Percentiles rank a stretch among this genome's conserved stretches.
Conservation (phyloP, 1,140 invertebrate genomes). For the Scaptomyza montana region DNA sequence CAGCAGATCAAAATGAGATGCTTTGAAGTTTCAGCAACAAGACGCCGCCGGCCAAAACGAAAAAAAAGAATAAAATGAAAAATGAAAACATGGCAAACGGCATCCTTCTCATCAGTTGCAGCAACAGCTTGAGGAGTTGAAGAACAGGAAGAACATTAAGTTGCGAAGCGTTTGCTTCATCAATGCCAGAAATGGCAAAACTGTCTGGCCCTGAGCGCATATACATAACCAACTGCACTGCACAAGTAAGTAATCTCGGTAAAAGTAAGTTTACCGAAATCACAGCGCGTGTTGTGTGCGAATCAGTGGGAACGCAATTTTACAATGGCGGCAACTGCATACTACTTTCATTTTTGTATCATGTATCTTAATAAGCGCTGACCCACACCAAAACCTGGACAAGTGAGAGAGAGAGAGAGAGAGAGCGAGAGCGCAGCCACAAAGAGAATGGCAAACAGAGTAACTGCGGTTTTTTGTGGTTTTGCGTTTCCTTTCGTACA, state of each 20-base stretch:
- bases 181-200: constrained; percentile 41
- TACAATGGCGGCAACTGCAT: constrained; percentile 28
- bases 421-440: constrained; percentile 16
- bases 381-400: constrained; percentile 43
- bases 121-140: constrained; percentile 25
- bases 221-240: constrained; percentile 6
- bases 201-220: constrained; percentile 18
- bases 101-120: constrained; percentile 41
- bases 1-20: constrained; percentile 52
- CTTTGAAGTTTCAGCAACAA: constrained; percentile 71
- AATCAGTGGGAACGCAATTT: constrained; percentile 49
- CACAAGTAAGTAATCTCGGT: constrained; percentile 32
- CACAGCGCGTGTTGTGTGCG: constrained; percentile 35
- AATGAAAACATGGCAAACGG: constrained; percentile 33
- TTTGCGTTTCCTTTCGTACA: constrained; percentile 38
- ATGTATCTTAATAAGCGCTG: constrained; percentile 46
- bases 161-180: constrained; percentile 59
- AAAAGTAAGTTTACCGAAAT: constrained; percentile 36
- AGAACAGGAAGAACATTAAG: constrained; percentile 45
- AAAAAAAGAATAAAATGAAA: constrained; percentile 1
- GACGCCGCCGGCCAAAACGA: constrained; percentile 37
- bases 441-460: constrained; percentile 50
- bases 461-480: constrained; percentile 28
- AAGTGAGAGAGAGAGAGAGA: not conserved
- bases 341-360: constrained; percentile 54